Evolutionary conservation across 2,888 invertebrate species (phyloP), one percentile per base, ranked within the genome.

Genomic region (Drosophila mercatorum): DNA sequence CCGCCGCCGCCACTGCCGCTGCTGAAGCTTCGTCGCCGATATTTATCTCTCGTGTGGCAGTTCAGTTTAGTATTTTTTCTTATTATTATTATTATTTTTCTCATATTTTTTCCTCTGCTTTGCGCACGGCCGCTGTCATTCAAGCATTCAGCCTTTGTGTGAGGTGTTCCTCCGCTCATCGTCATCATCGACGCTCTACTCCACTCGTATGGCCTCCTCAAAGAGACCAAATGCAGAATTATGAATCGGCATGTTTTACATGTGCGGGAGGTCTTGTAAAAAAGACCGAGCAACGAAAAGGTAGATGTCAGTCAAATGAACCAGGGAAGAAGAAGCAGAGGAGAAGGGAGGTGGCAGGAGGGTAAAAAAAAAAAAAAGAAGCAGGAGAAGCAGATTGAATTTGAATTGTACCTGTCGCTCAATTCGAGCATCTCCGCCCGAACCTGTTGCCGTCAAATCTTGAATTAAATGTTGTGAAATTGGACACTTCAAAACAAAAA

Each of bases 211-310:
- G 75, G 72, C 72, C 82, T 84, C 75, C 78, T 78, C 72, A 78
- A 75, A 67, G 63, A 67, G 63, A 72, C 72, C 68, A 89, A 84
- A 82, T 86, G 81, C 81, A 78, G 83, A 90, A 89, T 89, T 90
- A 89, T 89, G 89, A 89, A 89, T 89, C 90, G 90, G 90, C 90
- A 89, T 88, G 88, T 89, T 89, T 89, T 88, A 89, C 89, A 89
- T 89, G 89, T 87, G 90, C 89, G 89, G 89, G 89, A 90, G 89
- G 89, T 89, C 89, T 88, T 81, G 84, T 80, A 83, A 86, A 66
- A 62, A 49, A 61, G 28, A 34, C 31, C 7, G 31, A 7, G 6
- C 31, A 61, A n/a, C 51, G 44, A 34, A 47, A 10, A 26, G 44
- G 49, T 14, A 56, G 41, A 47, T 12, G 43, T 62, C 44, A 34